A percentile compares a stretch with the other conserved stretches of the same genome.
These are phyloP conservation scores for Megalops cyprinoides DNA, from an alignment of 2,797 vertebrate genomes.

Conservation along the genomic window DNA sequence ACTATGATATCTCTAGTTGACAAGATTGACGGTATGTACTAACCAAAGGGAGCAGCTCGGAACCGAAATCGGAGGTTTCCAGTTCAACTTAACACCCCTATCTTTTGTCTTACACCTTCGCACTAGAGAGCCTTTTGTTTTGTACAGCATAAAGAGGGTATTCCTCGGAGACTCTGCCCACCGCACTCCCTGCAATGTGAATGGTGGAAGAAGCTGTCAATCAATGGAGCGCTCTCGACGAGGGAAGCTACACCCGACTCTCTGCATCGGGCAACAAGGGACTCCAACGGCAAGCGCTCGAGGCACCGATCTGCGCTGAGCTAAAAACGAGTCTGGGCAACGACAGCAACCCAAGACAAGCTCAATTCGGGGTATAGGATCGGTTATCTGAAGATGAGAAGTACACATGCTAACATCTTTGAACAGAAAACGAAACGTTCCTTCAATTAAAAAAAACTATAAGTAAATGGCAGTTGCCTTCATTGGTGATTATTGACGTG, in stretches of 20 bases:
- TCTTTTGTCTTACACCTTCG: constrained; percentile 44
- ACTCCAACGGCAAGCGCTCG: constrained; percentile 20
- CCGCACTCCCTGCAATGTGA: constrained; percentile 51
- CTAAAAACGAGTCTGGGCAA: constrained; percentile 5
- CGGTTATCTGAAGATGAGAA: background rate
- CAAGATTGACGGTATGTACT: background rate
- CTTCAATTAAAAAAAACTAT: background rate
- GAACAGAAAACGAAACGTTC: background rate
- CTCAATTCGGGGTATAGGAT: background rate
- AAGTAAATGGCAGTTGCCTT: background rate
- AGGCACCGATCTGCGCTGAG: background rate
- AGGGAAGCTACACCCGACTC: constrained; percentile 77
- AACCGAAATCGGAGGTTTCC: constrained; percentile 7
- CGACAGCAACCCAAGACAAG: background rate
- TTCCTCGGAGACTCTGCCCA: constrained; percentile 42
- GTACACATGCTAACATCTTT: background rate
- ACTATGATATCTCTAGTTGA: background rate
- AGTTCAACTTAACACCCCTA: constrained; percentile 30
- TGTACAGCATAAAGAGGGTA: constrained; percentile 40
- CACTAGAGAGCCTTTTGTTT: constrained; percentile 56
- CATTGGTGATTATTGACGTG: background rate
- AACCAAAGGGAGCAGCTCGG: no score
- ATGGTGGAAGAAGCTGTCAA: constrained; percentile 62
- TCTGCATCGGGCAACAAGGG: constrained; percentile 75
- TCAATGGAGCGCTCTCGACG: constrained; percentile 49